These are phyloP conservation scores for Tipula vernalis DNA, from an alignment of 2,888 invertebrate genomes.

Conservation along the genomic window DNA sequence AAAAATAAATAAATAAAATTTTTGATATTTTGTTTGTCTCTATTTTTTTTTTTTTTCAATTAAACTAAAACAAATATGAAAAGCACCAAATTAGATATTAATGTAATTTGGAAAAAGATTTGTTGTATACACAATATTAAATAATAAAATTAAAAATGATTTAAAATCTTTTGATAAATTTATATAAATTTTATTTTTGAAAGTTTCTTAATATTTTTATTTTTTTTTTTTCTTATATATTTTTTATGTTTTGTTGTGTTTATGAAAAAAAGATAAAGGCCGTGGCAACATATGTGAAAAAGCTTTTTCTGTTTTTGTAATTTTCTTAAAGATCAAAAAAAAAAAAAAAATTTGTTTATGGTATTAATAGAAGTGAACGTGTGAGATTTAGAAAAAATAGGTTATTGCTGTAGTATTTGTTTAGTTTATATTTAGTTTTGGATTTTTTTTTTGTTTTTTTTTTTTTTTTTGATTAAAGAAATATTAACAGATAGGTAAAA, in stretches of 20 bases:
- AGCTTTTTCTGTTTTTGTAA: slow-evolving; percentile 21
- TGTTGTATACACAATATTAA: neutral
- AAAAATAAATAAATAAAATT: neutral
- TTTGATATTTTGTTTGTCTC: neutral
- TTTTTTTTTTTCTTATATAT: neutral
- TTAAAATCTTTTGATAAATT: neutral
- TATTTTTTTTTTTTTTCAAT: neutral
- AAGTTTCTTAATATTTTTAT: neutral
- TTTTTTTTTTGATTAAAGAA: neutral
- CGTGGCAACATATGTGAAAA: slow-evolving; percentile 39
- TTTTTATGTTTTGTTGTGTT: slow-evolving; percentile 11
- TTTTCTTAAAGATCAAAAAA: neutral
- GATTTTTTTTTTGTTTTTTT: neutral
- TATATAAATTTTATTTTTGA: neutral
- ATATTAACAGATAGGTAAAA: neutral
- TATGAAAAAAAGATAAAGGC: slow-evolving; percentile 38
- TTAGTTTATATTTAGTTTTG: neutral
- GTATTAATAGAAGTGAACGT: neutral
- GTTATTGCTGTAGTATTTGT: neutral
- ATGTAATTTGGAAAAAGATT: neutral
- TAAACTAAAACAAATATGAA: neutral
- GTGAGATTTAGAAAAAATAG: neutral
- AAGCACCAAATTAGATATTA: neutral
- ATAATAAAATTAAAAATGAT: neutral
- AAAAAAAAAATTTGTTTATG: neutral